These are phyloP conservation scores for Lissocephala sabroskyi DNA, from an alignment of 2,888 invertebrate species.

Conservation along the genomic window DNA sequence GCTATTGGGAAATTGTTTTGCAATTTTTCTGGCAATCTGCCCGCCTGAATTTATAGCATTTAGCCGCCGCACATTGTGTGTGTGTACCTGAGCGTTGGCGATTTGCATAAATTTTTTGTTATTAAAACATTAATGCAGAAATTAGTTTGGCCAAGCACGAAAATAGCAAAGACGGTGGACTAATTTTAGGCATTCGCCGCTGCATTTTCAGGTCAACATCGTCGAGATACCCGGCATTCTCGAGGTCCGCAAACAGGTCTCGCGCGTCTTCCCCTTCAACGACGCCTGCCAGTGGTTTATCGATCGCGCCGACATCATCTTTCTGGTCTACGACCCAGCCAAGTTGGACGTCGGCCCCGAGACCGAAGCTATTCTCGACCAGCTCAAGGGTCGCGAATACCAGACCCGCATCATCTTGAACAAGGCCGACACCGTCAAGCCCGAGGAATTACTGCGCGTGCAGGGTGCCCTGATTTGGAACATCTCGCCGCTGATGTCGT, in stretches of 20 bases:
- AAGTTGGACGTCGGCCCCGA: slow-evolving; percentile 96
- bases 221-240: slow-evolving; percentile 97
- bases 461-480: slow-evolving; percentile 97
- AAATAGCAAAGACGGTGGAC: slow-evolving; percentile 35
- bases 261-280: slow-evolving; percentile 93
- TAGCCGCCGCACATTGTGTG: slow-evolving; percentile 24
- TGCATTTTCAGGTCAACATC: slow-evolving; percentile 84
- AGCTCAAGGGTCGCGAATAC: slow-evolving; percentile 93
- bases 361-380: slow-evolving; percentile 94
- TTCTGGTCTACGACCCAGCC: slow-evolving; percentile 94
- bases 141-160: slow-evolving; percentile 1
- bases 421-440: slow-evolving; percentile 94
- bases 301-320: slow-evolving; percentile 95
- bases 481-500: slow-evolving; percentile 96
- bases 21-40: slow-evolving; percentile 41
- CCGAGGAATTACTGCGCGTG: slow-evolving; percentile 93
- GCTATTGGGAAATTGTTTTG: slow-evolving; percentile 48
- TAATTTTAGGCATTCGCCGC: slow-evolving; percentile 30
- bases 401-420: slow-evolving; percentile 94
- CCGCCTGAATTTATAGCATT: slow-evolving; percentile 38
- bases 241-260: slow-evolving; percentile 94
- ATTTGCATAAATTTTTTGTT: slow-evolving; percentile 40
- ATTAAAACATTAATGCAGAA: slow-evolving; percentile 49
- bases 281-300: slow-evolving; percentile 98
- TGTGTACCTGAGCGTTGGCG: too few relatives aligned